phyloP scores from a whole-genome alignment of 2,797 vertebrate species.

The Fringilla coelebs region DNA sequence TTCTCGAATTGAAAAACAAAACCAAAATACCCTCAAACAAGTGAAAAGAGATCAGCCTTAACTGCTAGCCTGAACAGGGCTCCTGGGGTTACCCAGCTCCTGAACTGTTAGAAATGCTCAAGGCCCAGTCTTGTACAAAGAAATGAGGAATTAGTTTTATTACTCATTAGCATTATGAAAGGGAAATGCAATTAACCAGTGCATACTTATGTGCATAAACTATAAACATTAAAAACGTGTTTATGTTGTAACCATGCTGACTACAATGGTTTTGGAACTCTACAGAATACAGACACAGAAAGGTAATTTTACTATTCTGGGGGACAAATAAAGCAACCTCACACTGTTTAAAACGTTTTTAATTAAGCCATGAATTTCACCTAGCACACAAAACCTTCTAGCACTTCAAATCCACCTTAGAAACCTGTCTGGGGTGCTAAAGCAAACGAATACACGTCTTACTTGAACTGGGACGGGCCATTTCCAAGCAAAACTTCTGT shows the following conservation, averaged over 20 bases:
- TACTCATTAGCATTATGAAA: neutral
- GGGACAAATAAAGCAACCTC: neutral
- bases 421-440: neutral
- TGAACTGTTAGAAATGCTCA: neutral
- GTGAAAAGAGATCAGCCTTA: neutral
- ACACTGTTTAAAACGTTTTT: neutral
- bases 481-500: conserved; percentile 51
- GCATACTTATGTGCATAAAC: neutral
- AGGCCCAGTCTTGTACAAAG: neutral
- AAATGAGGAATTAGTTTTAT: neutral
- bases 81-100: neutral
- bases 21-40: neutral
- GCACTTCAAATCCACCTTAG: neutral
- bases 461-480: conserved; percentile 84
- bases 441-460: neutral
- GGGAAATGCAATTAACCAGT: neutral
- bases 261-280: neutral
- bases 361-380: neutral
- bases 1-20: neutral
- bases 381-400: fast-evolving
- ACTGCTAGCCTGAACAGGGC: neutral
- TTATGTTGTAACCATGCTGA: neutral
- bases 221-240: neutral
- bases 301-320: neutral
- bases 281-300: fast-evolving